A percentile compares a stretch with the other conserved stretches of the same genome.
phyloP scores from a whole-genome alignment of 2,797 vertebrate species.

The Odontamblyopus lacepedii region DNA sequence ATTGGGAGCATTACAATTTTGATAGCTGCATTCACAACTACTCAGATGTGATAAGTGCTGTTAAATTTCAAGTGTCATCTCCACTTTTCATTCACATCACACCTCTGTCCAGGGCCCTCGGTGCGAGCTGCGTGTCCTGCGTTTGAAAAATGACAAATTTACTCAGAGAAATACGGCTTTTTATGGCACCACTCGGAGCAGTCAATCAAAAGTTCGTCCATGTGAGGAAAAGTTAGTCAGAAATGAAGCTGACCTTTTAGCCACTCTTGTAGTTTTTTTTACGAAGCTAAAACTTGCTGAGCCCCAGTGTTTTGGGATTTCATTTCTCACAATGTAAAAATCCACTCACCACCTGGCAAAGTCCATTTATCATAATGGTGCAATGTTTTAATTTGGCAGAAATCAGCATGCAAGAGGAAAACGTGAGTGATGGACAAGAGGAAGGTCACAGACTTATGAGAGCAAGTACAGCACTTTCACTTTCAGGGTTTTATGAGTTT shows the following conservation, averaged over 20 bases:
- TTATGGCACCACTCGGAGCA: background rate
- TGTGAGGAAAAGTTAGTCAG: background rate
- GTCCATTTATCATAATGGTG: conserved; percentile 24
- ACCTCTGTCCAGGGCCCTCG: conserved; percentile 7
- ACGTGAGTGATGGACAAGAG: conserved; percentile 22
- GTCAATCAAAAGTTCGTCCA: conserved; percentile 7
- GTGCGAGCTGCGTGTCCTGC: conserved; percentile 10
- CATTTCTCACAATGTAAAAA: conserved; percentile 25
- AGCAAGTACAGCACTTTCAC: conserved; percentile 15
- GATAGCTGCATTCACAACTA: background rate
- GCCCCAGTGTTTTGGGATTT: conserved; percentile 9
- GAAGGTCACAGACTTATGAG: conserved; percentile 5
- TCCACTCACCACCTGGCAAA: background rate
- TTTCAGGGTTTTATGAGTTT: background rate
- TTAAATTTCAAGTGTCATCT: conserved; percentile 10
- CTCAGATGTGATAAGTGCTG: conserved; percentile 7
- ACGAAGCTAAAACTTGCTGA: conserved; percentile 13
- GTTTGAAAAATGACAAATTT: background rate
- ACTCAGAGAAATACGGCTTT: background rate
- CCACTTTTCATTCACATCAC: conserved; percentile 10
- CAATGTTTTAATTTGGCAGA: conserved; percentile 50
- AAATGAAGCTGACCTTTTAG: conserved; percentile 21
- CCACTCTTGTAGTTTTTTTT: conserved; percentile 4
- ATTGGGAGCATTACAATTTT: background rate
- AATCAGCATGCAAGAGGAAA: conserved; percentile 26